Conservation (phyloP, 2,888 invertebrate genomes). For the Mimumesa dahlbomi region DNA sequence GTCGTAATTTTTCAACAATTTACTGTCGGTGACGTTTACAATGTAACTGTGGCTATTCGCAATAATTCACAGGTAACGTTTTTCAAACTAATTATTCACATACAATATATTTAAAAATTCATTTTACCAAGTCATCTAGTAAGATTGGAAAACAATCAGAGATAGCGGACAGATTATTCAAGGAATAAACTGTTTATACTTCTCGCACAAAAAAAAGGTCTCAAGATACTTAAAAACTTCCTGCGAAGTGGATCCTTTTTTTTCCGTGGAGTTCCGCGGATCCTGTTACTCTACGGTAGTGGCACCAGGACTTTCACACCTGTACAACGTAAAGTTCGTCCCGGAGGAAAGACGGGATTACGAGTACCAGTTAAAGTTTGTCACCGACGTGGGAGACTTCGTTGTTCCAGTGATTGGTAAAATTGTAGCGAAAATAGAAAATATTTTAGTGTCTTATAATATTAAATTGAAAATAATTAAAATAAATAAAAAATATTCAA, state of each 20-base stretch:
- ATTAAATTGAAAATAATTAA: too few relatives aligned
- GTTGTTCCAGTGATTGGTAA: slow-evolving; percentile 84
- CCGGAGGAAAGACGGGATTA: slow-evolving; percentile 83
- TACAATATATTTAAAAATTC: too few relatives aligned
- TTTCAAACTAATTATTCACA: too few relatives aligned
- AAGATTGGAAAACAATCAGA: too few relatives aligned
- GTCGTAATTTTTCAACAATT: slow-evolving; percentile 85
- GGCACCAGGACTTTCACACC: slow-evolving; percentile 86
- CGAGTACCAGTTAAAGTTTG: slow-evolving; percentile 81
- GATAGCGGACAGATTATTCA: too few relatives aligned
- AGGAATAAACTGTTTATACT: too few relatives aligned
- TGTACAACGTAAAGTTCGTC: slow-evolving; percentile 84
- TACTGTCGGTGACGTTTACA: slow-evolving; percentile 81
- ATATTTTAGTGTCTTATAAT: too few relatives aligned
- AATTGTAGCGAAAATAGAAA: too few relatives aligned
- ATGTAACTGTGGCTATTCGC: slow-evolving; percentile 82
- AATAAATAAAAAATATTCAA: too few relatives aligned
- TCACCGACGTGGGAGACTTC: slow-evolving; percentile 82
- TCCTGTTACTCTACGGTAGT: slow-evolving; percentile 82
- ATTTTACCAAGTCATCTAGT: too few relatives aligned
- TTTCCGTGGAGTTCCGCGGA: slow-evolving; percentile 81
- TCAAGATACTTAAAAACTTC: slow-evolving; percentile 82
- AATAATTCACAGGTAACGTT: slow-evolving; percentile 82
- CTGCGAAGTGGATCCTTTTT: slow-evolving; percentile 81
- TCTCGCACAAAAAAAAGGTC: slow-evolving; percentile 75